A percentile compares a stretch with the other conserved stretches of the same genome.
phyloP scores from a whole-genome alignment of 2,797 vertebrate species.

The Danionella dracula region DNA sequence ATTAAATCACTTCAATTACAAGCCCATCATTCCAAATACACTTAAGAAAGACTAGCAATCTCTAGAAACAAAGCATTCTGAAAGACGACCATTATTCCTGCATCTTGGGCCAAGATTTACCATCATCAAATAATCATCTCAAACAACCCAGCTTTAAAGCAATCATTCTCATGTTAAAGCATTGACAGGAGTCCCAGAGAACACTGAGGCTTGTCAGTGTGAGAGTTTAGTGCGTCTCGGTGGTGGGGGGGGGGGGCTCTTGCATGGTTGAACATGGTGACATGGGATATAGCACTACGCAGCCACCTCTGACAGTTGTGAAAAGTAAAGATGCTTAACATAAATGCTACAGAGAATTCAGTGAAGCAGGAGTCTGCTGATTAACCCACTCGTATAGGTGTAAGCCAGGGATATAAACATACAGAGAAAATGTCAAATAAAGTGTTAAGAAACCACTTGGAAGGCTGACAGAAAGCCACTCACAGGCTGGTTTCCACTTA shows the following conservation, averaged over 20 bases:
- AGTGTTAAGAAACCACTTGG: no score
- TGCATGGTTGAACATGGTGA: slow-evolving; percentile 29
- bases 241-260: neutral
- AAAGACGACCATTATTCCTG: slow-evolving; percentile 4
- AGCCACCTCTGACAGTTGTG: slow-evolving; percentile 34
- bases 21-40: neutral
- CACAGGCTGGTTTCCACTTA: no score
- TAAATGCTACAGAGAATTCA: slow-evolving; percentile 5
- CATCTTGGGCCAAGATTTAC: neutral
- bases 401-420: slow-evolving; percentile 19
- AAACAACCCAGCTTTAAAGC: neutral
- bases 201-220: neutral
- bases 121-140: neutral
- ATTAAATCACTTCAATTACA: slow-evolving; percentile 5
- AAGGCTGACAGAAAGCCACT: no score
- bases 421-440: neutral
- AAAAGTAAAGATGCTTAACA: slow-evolving; percentile 42
- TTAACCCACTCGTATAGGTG: slow-evolving; percentile 34
- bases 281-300: slow-evolving; percentile 14
- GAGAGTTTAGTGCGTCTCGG: neutral
- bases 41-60: neutral
- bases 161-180: slow-evolving; percentile 8
- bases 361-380: slow-evolving; percentile 28
- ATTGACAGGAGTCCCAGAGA: slow-evolving; percentile 13
- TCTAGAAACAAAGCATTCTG: neutral